A percentile compares a stretch with the other conserved stretches of the same genome.
Evolutionary conservation across 2,797 vertebrate genomes (phyloP).

Genomic region (Sarcoramphus papa): DNA sequence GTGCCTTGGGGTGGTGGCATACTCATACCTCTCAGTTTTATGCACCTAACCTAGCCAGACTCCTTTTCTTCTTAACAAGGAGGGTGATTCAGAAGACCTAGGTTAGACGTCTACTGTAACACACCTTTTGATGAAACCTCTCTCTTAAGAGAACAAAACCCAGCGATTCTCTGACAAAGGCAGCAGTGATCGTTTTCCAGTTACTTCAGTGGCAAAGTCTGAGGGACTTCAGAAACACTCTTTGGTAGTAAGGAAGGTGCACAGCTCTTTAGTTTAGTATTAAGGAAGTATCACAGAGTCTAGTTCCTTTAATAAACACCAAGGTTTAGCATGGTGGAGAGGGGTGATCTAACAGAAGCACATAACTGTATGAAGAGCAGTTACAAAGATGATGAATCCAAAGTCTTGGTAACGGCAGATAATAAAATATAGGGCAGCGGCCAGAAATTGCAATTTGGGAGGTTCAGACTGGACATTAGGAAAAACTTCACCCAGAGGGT

Average conservation of each 20-base stretch:
- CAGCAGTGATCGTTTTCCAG: not conserved
- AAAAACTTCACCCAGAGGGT: not conserved
- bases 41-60: not conserved
- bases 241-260: not conserved
- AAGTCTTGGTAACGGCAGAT: not conserved
- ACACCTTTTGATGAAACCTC: not conserved
- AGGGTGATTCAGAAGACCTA: not conserved
- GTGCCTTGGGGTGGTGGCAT: not conserved
- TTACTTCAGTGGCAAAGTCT: not conserved
- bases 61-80: not conserved
- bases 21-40: not conserved
- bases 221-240: not conserved
- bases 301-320: not conserved
- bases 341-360: not conserved
- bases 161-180: not conserved
- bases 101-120: not conserved
- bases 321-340: not conserved
- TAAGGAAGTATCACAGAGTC: not conserved
- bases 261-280: not conserved
- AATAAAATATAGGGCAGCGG: not conserved
- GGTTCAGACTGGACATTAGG: not conserved
- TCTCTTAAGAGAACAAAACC: not conserved
- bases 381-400: not conserved
- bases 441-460: not conserved
- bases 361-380: not conserved